Conservation (phyloP, 2,888 invertebrate genomes). For the Nycteola revayana region DNA sequence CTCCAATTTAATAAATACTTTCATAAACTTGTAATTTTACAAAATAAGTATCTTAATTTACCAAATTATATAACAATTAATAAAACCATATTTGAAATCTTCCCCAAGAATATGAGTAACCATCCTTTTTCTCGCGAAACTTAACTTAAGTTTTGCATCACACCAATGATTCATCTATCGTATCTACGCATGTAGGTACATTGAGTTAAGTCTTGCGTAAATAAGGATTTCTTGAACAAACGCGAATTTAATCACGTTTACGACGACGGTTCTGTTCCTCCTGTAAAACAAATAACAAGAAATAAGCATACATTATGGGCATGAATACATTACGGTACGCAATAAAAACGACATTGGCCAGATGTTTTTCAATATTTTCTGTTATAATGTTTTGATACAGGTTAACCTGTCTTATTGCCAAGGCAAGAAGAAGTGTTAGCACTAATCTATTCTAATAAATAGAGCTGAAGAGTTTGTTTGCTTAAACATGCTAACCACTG, state of each 20-base stretch:
- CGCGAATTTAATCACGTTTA: conserved; percentile 65
- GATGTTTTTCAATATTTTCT: too few species aligned
- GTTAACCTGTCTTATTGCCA: too few species aligned
- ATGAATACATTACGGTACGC: too few species aligned
- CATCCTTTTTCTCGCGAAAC: conserved; percentile 21
- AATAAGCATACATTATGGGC: too few species aligned
- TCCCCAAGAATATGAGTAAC: conserved; percentile 20
- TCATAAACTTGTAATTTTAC: conserved; percentile 36
- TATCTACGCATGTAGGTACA: conserved; percentile 12
- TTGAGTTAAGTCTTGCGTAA: conserved; percentile 25
- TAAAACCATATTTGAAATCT: conserved; percentile 26
- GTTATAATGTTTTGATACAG: too few species aligned
- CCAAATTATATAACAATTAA: conserved; percentile 24
- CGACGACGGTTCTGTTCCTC: conserved; percentile 77
- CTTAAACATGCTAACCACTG: too few species aligned
- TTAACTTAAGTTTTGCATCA: conserved; percentile 21
- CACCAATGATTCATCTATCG: conserved; percentile 17
- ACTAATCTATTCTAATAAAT: too few species aligned
- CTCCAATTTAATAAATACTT: conserved; percentile 39
- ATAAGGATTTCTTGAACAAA: conserved; percentile 13
- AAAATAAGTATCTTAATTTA: too few species aligned
- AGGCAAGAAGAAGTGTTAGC: too few species aligned
- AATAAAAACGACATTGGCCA: too few species aligned
- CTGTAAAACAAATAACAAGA: too few species aligned
- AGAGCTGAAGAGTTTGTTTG: too few species aligned